These are phyloP conservation scores for Guaruba guarouba DNA, from an alignment of 2,113 vertebrate species.

Conservation along the genomic window DNA sequence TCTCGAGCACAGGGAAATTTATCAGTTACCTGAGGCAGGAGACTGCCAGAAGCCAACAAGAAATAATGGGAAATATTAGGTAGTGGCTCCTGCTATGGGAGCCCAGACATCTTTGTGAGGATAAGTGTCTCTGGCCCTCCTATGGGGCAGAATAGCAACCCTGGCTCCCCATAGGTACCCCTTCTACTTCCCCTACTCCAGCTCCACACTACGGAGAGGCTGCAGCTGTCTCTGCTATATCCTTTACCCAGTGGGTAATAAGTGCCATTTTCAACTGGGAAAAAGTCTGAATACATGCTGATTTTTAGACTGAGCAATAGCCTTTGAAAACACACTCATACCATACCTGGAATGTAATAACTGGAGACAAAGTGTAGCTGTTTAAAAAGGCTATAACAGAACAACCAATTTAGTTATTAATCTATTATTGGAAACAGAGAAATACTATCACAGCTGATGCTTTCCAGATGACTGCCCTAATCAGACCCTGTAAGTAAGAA, in stretches of 20 bases:
- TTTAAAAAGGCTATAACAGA: slow-evolving; percentile 11
- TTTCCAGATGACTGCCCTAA: slow-evolving; percentile 38
- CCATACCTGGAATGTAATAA: neutral
- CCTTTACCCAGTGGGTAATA: neutral
- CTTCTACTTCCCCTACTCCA: neutral
- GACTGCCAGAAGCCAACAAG: neutral
- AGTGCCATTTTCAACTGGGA: neutral
- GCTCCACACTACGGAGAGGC: neutral
- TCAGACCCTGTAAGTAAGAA: neutral
- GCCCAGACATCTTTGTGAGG: neutral
- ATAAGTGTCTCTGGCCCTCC: neutral
- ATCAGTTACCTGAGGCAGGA: neutral
- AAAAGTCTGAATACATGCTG: neutral
- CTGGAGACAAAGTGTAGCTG: neutral
- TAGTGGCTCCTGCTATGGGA: neutral
- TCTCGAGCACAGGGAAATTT: neutral
- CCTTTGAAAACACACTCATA: neutral
- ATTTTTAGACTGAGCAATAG: neutral
- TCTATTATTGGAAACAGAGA: slow-evolving; percentile 8
- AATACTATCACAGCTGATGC: neutral
- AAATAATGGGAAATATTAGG: neutral
- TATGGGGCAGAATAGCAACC: neutral
- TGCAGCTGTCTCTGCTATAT: neutral
- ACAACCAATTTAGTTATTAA: slow-evolving; percentile 19
- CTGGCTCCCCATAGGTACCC: accelerated